Evolutionary conservation across 1,140 invertebrate species (phyloP), one percentile per base, ranked within the genome.

Genomic region (Sycobia sp.): DNA sequence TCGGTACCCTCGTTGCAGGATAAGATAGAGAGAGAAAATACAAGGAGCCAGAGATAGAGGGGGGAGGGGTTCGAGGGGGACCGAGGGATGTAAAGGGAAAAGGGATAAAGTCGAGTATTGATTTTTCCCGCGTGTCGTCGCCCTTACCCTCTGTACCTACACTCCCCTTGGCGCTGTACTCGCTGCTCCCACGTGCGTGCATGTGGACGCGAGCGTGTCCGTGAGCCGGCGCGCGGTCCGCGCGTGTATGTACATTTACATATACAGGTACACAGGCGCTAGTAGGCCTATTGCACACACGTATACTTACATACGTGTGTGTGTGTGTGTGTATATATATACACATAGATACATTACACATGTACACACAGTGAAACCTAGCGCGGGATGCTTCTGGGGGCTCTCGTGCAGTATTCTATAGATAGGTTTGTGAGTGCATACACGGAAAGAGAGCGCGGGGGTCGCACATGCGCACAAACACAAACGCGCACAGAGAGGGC

Each of bases 71-170:
- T 32, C 29, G 5, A 22, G 22, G 43, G 20, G 43, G 7, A n/a
- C 9, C 9, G 38, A 39, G 38, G 14, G 38, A 39, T 32, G 16
- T 64, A 71, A 67, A 70, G 62, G 65, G 64, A 62, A 59, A 70
- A 69, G 68, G 69, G 68, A 69, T 64, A 62, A 64, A 51, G 68
- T 68, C 65, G 58, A 58, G 70, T 74, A 72, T 74, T 74, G 72
- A 72, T 74, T 72, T 73, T 74, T 62, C 57, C 65, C 34, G 43
- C 60, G 43, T 62, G 43, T 46, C 27, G 25, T 43, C 36, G 29
- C 41, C 11, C 43, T 22, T 39, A 18, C n/a, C n/a, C n/a, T n/a
- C n/a, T n/a, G n/a, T n/a, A n/a, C n/a, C 66, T 66, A 55, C 58
- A 53, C 69, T 68, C 69, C 67, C 68, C 66, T 67, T 69, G 56